Evolutionary conservation across 2,113 vertebrate species (phyloP), one percentile per base, ranked within the genome.

Genomic region (Podarcis cretensis): DNA sequence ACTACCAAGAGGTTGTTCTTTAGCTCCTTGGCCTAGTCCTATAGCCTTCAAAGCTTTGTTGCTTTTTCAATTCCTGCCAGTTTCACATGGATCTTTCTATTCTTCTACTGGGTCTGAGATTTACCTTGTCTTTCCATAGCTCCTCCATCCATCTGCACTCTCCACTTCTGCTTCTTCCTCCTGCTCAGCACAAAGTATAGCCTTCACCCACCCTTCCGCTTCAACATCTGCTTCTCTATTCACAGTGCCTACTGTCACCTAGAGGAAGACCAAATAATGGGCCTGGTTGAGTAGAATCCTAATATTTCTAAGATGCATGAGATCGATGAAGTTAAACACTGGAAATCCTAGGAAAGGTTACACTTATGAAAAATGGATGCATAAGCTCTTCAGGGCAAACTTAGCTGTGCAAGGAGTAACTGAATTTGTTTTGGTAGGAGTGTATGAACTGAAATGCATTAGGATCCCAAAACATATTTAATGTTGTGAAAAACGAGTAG

Each of bases 271-370:
- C 2, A 69, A 1, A 63, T 32, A 43, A 57, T 83, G 1, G 2
- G n/a, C 2, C 0, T 88, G 84, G 85, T 16, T 69, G 2, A 81
- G 81, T 37, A 80, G 48, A 21, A 8, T 25, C 78, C 79, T 59
- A 89, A 1, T 35, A n/a, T 1, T 81, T 66, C 59, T 83, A 85
- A n/a, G 85, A 79, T 32, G 57, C 23, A 43, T 32, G 5, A 83
- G 10, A 48, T 6, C 86, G 8, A 84, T 59, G 59, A 25, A 48
- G 30, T 92, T 93, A 91, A 93, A 76, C 48, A 89, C 37, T 75
- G 1, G 57, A 63, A 75, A 88, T 81, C 2, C 14, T 63, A 90
- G 78, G 59, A 77, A 87, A 85, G 27, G 20, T 10, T 57, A 30
- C 3, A 37, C 3, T 20, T n/a, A 66, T 90, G 80, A 40, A 21